A percentile compares a stretch with the other conserved stretches of the same genome.
These are phyloP conservation scores for Plutella xylostella DNA, from an alignment of 2,888 invertebrate species.

Conservation along the genomic window DNA sequence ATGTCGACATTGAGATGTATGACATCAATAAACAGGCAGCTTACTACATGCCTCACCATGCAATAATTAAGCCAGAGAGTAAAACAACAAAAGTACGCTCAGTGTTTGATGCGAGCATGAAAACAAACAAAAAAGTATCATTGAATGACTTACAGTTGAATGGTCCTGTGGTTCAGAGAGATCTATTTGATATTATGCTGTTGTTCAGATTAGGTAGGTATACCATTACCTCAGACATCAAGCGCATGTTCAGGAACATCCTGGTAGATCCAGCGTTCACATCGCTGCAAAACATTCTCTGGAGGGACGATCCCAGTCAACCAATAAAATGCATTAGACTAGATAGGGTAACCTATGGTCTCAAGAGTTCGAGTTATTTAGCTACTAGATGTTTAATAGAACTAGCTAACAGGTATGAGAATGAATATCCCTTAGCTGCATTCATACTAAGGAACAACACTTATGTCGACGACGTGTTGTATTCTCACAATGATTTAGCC, in stretches of 20 bases:
- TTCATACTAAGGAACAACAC: conserved; percentile 10
- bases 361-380: background rate
- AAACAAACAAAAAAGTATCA: conserved; percentile 10
- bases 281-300: conserved; percentile 3
- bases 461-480: conserved; percentile 14
- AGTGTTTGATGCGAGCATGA: conserved; percentile 9
- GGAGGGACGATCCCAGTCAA: background rate
- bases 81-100: conserved; percentile 1
- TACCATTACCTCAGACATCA: conserved; percentile 16
- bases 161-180: conserved; percentile 14
- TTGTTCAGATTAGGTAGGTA: conserved; percentile 12
- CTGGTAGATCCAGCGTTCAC: conserved; percentile 5
- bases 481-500: background rate
- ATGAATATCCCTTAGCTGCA: conserved; percentile 6
- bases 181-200: conserved; percentile 17
- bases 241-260: conserved; percentile 17
- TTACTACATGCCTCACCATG: conserved; percentile 11
- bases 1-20: conserved; percentile 6
- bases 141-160: conserved; percentile 12
- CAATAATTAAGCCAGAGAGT: conserved; percentile 10
- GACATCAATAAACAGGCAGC: conserved; percentile 7
- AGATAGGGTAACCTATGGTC: conserved; percentile 2
- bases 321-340: background rate
- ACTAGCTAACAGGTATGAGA: conserved; percentile 1
- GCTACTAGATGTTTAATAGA: background rate